These are phyloP conservation scores for Cydia splendana DNA, from an alignment of 1,140 invertebrate species.

Conservation along the genomic window DNA sequence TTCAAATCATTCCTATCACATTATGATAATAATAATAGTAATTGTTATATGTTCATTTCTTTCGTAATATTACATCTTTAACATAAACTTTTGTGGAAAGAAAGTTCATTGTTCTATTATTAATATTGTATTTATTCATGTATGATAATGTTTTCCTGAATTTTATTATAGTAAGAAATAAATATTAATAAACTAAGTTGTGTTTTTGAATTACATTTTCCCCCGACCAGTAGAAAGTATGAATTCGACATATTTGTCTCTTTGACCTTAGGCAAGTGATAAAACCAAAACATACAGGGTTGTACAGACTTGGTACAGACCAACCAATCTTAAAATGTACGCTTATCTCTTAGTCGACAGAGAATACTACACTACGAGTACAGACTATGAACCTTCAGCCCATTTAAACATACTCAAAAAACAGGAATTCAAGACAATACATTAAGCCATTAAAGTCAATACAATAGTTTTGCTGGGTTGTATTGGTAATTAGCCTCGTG, in stretches of 20 bases:
- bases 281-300: background rate
- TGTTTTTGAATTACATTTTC: slow-evolving; percentile 34
- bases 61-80: slow-evolving; percentile 57
- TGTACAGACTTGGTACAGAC: no score
- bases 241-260: background rate
- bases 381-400: no score
- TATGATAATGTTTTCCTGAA: slow-evolving; percentile 77
- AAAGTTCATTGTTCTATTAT: slow-evolving; percentile 68
- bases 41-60: slow-evolving; percentile 51
- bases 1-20: slow-evolving; percentile 71
- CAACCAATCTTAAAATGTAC: no score
- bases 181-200: slow-evolving; percentile 63
- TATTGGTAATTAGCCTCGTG: no score
- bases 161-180: slow-evolving; percentile 76
- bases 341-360: no score
- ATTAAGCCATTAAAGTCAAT: no score
- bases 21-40: slow-evolving; percentile 41
- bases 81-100: slow-evolving; percentile 50
- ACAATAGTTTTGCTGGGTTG: no score
- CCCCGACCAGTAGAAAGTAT: background rate
- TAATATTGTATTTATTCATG: slow-evolving; percentile 78
- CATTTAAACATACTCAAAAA: no score
- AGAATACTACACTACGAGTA: no score
- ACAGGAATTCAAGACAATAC: no score
- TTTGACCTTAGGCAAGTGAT: background rate